Percentiles rank a stretch among this genome's conserved stretches.
These are phyloP conservation scores for Triplophysa bombifrons DNA, from an alignment of 2,797 vertebrate species.

Conservation along the genomic window DNA sequence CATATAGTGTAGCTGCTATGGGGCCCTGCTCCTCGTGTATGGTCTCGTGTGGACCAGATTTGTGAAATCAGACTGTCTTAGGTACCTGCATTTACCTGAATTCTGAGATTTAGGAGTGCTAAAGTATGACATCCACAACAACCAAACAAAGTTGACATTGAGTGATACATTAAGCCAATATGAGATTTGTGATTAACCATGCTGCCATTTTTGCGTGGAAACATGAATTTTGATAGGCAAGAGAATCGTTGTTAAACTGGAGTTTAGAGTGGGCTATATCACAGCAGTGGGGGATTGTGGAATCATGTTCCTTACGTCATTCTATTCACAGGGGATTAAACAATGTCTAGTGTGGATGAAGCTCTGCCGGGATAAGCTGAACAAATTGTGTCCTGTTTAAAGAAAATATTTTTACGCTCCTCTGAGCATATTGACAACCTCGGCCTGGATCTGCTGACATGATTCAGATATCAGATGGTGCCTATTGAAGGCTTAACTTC, in stretches of 20 bases:
- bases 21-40: not conserved
- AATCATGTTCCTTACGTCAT: conserved; percentile 57
- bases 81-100: no score
- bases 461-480: not conserved
- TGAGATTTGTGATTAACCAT: not conserved
- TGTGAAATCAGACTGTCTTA: no score
- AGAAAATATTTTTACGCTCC: conserved; percentile 58
- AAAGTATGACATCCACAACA: conserved; percentile 1
- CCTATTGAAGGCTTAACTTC: not conserved
- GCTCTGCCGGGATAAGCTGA: conserved; percentile 71
- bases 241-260: not conserved
- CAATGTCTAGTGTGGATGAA: conserved; percentile 60
- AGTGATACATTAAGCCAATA: not conserved
- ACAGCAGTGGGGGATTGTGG: conserved; percentile 6
- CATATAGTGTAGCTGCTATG: not conserved
- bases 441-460: not conserved
- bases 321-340: conserved; percentile 66
- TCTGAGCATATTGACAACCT: conserved; percentile 27
- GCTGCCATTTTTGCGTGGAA: not conserved
- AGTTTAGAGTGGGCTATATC: not conserved
- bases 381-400: conserved; percentile 67
- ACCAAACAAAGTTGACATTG: not conserved
- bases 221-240: not conserved
- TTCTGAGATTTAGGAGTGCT: no score
- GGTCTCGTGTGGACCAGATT: not conserved